A percentile compares a stretch with the other conserved stretches of the same genome.
Evolutionary conservation across 2,797 vertebrate species (phyloP).

Genomic region (Garrulus glandarius): DNA sequence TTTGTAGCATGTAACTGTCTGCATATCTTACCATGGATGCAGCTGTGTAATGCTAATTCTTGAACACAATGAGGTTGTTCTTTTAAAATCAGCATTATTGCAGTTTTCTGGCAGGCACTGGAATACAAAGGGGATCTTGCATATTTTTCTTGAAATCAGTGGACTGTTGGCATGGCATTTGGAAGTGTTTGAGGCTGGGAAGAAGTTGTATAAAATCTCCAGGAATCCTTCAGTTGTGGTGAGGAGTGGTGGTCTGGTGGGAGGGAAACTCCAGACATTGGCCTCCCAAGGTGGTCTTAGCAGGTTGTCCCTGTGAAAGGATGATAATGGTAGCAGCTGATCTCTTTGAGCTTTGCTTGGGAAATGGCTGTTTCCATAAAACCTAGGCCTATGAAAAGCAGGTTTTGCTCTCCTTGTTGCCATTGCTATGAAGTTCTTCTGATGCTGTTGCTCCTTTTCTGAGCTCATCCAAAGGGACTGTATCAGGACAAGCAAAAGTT

Average conservation of each 20-base stretch:
- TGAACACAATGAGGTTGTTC: background rate
- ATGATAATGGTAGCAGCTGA: background rate
- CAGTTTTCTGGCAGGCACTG: background rate
- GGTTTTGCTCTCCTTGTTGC: background rate
- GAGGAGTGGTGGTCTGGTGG: background rate
- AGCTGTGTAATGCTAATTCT: background rate
- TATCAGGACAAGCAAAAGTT: background rate
- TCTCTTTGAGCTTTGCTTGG: background rate
- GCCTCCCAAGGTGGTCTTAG: background rate
- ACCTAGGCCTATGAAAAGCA: background rate
- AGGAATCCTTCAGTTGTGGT: background rate
- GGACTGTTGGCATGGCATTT: background rate
- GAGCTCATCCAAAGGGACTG: background rate
- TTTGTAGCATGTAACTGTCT: background rate
- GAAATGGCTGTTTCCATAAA: background rate
- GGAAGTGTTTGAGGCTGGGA: background rate
- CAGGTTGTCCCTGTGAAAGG: fast-evolving
- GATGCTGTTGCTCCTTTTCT: background rate
- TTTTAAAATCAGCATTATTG: background rate
- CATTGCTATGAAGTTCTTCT: background rate
- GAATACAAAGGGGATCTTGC: background rate
- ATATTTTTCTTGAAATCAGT: background rate
- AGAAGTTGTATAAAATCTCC: background rate
- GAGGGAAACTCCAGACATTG: background rate
- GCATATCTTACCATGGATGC: background rate